Conservation (phyloP, 1,140 invertebrate genomes). For the Papilio aristodemus region DNA sequence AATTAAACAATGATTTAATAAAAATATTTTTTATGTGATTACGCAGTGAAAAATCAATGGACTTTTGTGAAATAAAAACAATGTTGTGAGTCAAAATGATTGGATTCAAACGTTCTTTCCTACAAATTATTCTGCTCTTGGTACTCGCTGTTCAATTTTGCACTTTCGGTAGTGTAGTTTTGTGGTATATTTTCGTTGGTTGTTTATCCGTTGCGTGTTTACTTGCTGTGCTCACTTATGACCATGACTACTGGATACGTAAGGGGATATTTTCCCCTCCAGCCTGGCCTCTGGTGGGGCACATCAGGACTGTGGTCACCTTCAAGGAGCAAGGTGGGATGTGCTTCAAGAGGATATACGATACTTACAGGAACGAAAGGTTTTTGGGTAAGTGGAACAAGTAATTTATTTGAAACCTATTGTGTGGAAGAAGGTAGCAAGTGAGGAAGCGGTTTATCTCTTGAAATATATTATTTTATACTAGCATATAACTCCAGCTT, state of each 20-base stretch:
- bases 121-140: slow-evolving; percentile 50
- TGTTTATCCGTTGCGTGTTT: slow-evolving; percentile 39
- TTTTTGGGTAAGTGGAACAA: slow-evolving; percentile 61
- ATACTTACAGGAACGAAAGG: slow-evolving; percentile 56
- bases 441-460: too few species aligned
- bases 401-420: neutral
- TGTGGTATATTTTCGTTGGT: slow-evolving; percentile 51
- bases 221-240: slow-evolving; percentile 59
- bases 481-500: too few species aligned
- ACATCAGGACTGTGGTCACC: slow-evolving; percentile 60
- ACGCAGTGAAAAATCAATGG: slow-evolving; percentile 2
- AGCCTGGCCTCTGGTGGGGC: slow-evolving; percentile 62
- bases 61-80: slow-evolving; percentile 17
- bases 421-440: too few species aligned
- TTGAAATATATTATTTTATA: too few species aligned
- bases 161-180: slow-evolving; percentile 49
- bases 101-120: slow-evolving; percentile 56
- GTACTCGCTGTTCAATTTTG: slow-evolving; percentile 55
- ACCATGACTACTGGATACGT: slow-evolving; percentile 66
- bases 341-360: slow-evolving; percentile 69
- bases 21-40: neutral
- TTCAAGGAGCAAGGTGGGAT: slow-evolving; percentile 69
- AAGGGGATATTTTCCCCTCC: slow-evolving; percentile 66
- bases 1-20: neutral
- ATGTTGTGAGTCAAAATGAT: slow-evolving; percentile 56